Conservation (phyloP, 1,140 invertebrate species). For the Monochamus saltuarius region DNA sequence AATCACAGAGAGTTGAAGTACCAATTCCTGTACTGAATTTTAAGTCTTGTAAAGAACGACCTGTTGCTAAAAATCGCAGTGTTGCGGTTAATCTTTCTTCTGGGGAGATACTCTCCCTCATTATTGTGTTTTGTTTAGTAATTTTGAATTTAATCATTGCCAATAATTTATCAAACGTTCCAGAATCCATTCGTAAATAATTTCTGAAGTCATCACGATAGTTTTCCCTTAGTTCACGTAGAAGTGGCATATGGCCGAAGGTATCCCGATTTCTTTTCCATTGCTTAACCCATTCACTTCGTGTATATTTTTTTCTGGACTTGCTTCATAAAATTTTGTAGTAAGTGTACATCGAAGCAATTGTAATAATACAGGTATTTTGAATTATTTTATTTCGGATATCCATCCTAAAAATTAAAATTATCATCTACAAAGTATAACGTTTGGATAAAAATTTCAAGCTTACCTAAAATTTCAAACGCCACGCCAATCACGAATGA, state of each 20-base stretch:
- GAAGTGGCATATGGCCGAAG: background rate
- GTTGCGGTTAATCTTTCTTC: conserved; percentile 19
- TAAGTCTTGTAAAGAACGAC: conserved; percentile 21
- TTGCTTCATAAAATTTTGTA: too few species aligned
- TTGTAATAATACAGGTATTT: too few species aligned
- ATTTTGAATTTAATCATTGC: conserved; percentile 7
- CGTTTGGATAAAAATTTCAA: too few species aligned
- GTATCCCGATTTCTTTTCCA: too few species aligned
- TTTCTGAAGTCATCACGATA: conserved; percentile 13
- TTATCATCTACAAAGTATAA: too few species aligned
- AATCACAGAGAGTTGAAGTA: conserved; percentile 17
- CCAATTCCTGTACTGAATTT: conserved; percentile 25
- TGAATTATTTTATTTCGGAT: too few species aligned
- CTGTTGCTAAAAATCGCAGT: conserved; percentile 21
- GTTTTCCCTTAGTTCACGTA: conserved; percentile 11
- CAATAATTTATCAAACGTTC: conserved; percentile 3
- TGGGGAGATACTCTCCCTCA: conserved; percentile 19
- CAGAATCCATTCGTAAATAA: conserved; percentile 13
- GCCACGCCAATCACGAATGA: too few species aligned
- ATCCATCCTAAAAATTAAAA: too few species aligned
- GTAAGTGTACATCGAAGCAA: too few species aligned
- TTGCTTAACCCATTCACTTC: too few species aligned
- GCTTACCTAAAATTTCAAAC: too few species aligned
- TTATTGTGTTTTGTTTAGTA: conserved; percentile 17
- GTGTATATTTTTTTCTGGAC: too few species aligned